Evolutionary conservation across 92 coral and sea anemone genomes (phyloP).

Genomic region (Virgularia gustaviana): DNA sequence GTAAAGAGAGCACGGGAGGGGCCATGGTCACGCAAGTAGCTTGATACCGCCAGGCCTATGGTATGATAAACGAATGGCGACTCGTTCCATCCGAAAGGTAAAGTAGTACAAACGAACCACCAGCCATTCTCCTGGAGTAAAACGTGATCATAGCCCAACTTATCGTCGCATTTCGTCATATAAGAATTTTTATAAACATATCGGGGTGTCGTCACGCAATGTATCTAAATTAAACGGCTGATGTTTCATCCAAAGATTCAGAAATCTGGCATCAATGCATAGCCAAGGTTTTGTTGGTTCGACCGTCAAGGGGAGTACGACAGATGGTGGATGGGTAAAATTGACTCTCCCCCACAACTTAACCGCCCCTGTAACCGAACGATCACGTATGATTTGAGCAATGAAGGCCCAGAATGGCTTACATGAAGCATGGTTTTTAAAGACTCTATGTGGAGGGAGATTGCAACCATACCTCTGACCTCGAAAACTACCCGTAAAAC

Average conservation of each 20-base stretch:
- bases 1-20: conserved; percentile 21
- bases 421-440: conserved; percentile 30
- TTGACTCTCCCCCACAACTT: too few species aligned
- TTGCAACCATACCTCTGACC: conserved; percentile 1
- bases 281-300: conserved; percentile 39
- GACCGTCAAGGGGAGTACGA: conserved; percentile 29
- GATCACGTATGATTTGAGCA: neutral
- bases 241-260: conserved; percentile 35
- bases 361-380: conserved; percentile 20
- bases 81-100: too few species aligned
- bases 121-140: too few species aligned
- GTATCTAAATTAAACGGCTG: conserved; percentile 19
- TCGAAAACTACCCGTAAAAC: conserved; percentile 3
- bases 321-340: conserved; percentile 32
- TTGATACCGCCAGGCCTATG: too few species aligned
- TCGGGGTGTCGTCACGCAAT: neutral
- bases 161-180: conserved; percentile 32
- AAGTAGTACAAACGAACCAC: too few species aligned
- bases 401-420: conserved; percentile 17
- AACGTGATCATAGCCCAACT: too few species aligned
- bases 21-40: conserved; percentile 14
- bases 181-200: conserved; percentile 27
- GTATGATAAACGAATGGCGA: too few species aligned
- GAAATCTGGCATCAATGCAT: conserved; percentile 35
- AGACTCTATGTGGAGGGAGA: conserved; percentile 8